These are phyloP conservation scores for Poecilia picta DNA, from an alignment of 2,797 vertebrate species.

Conservation along the genomic window DNA sequence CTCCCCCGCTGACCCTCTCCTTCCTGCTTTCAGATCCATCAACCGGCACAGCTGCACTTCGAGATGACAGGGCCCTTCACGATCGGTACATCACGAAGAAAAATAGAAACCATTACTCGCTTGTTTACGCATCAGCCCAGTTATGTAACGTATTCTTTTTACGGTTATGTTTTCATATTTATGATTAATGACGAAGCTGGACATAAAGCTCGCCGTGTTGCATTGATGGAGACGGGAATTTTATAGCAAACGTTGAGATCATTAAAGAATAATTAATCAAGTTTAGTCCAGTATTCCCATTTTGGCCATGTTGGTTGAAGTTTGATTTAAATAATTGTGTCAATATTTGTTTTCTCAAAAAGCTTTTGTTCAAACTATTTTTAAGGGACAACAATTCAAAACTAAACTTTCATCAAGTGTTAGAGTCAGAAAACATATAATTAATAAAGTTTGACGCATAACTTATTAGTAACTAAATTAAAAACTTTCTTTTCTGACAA, in stretches of 20 bases:
- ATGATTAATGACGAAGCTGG: conserved; percentile 17
- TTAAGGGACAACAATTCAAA: conserved; percentile 20
- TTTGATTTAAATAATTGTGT: background rate
- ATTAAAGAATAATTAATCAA: background rate
- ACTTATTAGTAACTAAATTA: background rate
- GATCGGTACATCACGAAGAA: conserved; percentile 11
- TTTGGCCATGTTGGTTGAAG: conserved; percentile 44
- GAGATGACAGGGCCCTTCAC: conserved; percentile 39
- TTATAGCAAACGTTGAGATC: background rate
- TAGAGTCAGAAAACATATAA: background rate
- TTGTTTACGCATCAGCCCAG: conserved; percentile 25
- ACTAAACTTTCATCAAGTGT: background rate
- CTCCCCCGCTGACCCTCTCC: conserved; percentile 27
- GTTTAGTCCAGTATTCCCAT: background rate
- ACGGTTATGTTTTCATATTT: conserved; percentile 15
- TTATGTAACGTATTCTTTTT: conserved; percentile 18
- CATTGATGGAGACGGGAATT: conserved; percentile 9
- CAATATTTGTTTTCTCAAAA: conserved; percentile 57
- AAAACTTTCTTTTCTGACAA: background rate
- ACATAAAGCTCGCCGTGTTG: background rate
- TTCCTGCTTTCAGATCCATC: conserved; percentile 42
- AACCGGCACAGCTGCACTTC: conserved; percentile 15
- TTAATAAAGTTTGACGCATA: background rate
- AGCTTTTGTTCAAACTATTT: conserved; percentile 58
- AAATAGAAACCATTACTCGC: conserved; percentile 18